Base-by-base conservation (phyloP, 2,888 invertebrate genomes). In the Tetanocera ferruginea region DNA sequence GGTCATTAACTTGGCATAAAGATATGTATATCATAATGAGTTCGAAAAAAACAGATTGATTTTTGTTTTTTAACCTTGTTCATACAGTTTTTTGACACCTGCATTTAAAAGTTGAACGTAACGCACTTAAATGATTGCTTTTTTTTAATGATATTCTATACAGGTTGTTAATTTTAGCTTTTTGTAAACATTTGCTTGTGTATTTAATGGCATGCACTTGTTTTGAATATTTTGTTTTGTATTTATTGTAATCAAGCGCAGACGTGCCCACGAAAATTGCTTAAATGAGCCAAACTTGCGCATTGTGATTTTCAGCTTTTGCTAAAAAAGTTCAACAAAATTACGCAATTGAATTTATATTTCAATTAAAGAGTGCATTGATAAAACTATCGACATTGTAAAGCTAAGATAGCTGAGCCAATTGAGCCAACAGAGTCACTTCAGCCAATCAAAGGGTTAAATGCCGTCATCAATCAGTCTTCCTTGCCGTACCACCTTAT, bases 61-160 rank as follows among this genome's bases (percentile, higher is more conserved):
- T 19, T 23, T 23, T 60, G 9, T 60, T 23, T 28, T 28, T 70
- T 55, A 55, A 71, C 70, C 70, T 71, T 71, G 70, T 25, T 14
- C 31, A 19, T 17, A 70, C 51, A 71, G 70, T 71, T 71, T 71
- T 55, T 71, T 71, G 70, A 71, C 70, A 55, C 70, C 34, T 71
- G 3, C 5, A 71, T 31, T 19, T 52, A 9, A 11, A 28, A 11
- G 66, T 37, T 34, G 23, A 67, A 34, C 3, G 28, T 3, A 37
- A 19, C 37, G 34, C 11, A 34, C 23, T 34, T 67, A n/a, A 67
- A 67, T 67, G 43, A 37, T n/a, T 31, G 57, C 14, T 11, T 57
- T 19, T n/a, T 60, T 60, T 25, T 25, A 14, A 25, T 25, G 11
- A 25, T 60, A 6, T 25, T 14, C 23, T 60, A 9, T 25, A 23